phyloP scores from a whole-genome alignment of 2,113 vertebrate genomes.

The Zingel zingel region DNA sequence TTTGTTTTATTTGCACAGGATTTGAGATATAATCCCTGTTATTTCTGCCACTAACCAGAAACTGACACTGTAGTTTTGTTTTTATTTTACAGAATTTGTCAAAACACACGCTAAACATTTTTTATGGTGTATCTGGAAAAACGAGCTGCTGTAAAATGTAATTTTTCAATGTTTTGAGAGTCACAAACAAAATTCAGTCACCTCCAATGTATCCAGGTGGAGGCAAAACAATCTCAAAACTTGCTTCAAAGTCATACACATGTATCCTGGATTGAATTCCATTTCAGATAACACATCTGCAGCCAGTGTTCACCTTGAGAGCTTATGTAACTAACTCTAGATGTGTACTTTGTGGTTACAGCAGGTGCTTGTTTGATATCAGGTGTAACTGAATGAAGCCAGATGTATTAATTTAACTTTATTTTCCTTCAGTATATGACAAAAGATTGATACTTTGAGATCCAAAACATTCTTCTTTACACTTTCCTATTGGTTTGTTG shows the following conservation, averaged over 20 bases:
- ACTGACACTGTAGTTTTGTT: not conserved
- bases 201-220: not conserved
- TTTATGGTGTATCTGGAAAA: not conserved
- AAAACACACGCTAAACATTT: not conserved
- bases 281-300: not conserved
- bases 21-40: not conserved
- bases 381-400: not conserved
- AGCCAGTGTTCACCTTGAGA: slow-evolving; percentile 34
- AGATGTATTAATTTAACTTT: not conserved
- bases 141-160: not conserved
- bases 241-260: slow-evolving; percentile 6
- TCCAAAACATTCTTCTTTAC: not conserved
- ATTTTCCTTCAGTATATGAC: not conserved
- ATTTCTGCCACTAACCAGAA: not conserved
- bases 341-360: slow-evolving; percentile 35
- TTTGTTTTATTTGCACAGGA: not conserved
- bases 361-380: slow-evolving; percentile 9
- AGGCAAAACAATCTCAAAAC: not conserved
- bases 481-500: not conserved
- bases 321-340: slow-evolving; percentile 1
- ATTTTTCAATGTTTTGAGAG: not conserved
- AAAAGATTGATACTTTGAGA: not conserved
- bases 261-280: not conserved
- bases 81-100: not conserved
- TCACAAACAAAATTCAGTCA: not conserved